phyloP scores from a whole-genome alignment of 1,140 invertebrate species.

The Pachypeltis micranthus region DNA sequence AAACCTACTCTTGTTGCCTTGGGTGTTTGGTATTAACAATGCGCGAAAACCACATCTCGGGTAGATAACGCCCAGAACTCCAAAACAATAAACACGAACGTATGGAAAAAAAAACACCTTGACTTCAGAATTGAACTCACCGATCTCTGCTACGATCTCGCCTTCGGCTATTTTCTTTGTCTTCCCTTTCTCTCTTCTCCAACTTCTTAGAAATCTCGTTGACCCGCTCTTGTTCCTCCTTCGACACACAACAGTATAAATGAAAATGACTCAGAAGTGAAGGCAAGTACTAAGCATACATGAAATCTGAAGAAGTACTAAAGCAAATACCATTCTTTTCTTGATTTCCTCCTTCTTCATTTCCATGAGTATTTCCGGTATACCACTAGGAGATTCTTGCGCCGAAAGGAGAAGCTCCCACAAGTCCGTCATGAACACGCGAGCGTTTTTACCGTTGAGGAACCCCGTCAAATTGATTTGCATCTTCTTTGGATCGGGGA shows the following conservation, averaged over 20 bases:
- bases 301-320: conserved; percentile 10
- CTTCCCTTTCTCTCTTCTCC: conserved; percentile 38
- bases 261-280: neutral
- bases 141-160: conserved; percentile 39
- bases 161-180: conserved; percentile 38
- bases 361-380: conserved; percentile 83
- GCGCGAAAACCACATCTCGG: conserved; percentile 15
- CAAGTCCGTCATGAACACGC: conserved; percentile 92
- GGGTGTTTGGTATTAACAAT: too few relatives aligned
- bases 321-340: conserved; percentile 61
- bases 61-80: conserved; percentile 13
- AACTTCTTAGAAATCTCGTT: conserved; percentile 42
- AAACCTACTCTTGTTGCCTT: too few relatives aligned
- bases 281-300: neutral
- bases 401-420: conserved; percentile 92
- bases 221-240: conserved; percentile 62
- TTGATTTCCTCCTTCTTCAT: conserved; percentile 95
- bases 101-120: neutral
- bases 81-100: neutral
- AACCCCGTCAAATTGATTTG: conserved; percentile 99
- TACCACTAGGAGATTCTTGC: conserved; percentile 86
- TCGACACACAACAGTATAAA: conserved; percentile 7
- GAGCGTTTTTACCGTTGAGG: conserved; percentile 93
- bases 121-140: too few relatives aligned
- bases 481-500: conserved; percentile 95